Evolutionary conservation across 1,140 invertebrate species (phyloP).

Genomic region (Scaptomyza montana): DNA sequence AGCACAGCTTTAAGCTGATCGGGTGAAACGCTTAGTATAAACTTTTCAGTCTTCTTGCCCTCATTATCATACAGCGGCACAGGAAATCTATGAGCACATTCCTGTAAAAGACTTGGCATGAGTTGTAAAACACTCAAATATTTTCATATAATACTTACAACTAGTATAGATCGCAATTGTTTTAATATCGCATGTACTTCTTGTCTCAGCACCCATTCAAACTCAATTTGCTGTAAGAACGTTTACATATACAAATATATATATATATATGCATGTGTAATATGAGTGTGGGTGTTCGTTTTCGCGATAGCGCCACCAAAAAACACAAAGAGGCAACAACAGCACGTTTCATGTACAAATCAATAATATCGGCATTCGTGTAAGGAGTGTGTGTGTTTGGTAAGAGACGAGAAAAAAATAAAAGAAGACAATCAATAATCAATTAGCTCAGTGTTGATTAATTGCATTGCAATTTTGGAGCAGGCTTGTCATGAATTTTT

Average conservation of each 20-base stretch:
- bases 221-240: conserved; percentile 93
- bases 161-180: conserved; percentile 92
- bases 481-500: conserved; percentile 43
- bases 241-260: conserved; percentile 16
- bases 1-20: conserved; percentile 96
- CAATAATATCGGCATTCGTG: conserved; percentile 65
- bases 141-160: conserved; percentile 85
- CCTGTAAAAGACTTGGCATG: conserved; percentile 85
- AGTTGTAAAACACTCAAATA: conserved; percentile 1
- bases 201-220: conserved; percentile 95
- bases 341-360: conserved; percentile 79
- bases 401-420: conserved; percentile 21
- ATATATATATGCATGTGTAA: too few species aligned
- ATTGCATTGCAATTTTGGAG: conserved; percentile 37
- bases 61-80: conserved; percentile 92
- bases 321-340: conserved; percentile 54
- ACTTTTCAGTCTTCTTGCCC: conserved; percentile 94
- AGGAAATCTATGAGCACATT: conserved; percentile 93
- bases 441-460: conserved; percentile 55
- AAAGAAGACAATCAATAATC: conserved; percentile 52
- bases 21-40: conserved; percentile 91
- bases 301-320: conserved; percentile 53
- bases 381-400: neutral
- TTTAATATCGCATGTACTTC: conserved; percentile 94
- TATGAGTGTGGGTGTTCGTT: conserved; percentile 35